phyloP scores from a whole-genome alignment of 2,888 invertebrate genomes.

The Heteropelma amictum region DNA sequence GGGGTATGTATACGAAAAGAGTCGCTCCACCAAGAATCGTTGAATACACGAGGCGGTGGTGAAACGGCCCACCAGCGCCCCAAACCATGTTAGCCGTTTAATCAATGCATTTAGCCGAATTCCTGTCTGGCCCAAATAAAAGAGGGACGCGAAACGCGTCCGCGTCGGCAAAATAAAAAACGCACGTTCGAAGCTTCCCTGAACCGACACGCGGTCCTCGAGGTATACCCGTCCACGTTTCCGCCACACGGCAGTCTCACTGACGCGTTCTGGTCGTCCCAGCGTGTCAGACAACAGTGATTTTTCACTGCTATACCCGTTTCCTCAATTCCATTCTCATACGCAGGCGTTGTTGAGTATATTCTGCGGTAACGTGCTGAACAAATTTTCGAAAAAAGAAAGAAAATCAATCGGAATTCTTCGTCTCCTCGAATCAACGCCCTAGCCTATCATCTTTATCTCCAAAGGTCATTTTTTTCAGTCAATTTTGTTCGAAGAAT shows the following conservation, averaged over 20 bases:
- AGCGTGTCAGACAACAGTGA: slow-evolving; percentile 15
- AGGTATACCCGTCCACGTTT: slow-evolving; percentile 6
- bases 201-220: slow-evolving; percentile 22
- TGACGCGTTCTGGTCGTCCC: not conserved
- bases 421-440: not conserved
- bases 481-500: not conserved
- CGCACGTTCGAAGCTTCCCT: slow-evolving; percentile 53
- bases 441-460: not conserved
- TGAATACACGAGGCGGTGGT: slow-evolving; percentile 64
- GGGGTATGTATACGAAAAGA: too few relatives aligned
- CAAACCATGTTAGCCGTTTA: slow-evolving; percentile 76
- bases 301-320: slow-evolving; percentile 10
- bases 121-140: slow-evolving; percentile 78
- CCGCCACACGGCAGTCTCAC: slow-evolving; percentile 3
- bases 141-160: slow-evolving; percentile 66
- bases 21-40: too few relatives aligned
- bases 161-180: slow-evolving; percentile 68
- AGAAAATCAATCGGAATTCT: not conserved
- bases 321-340: slow-evolving; percentile 31
- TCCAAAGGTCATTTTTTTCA: not conserved
- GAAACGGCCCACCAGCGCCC: slow-evolving; percentile 74
- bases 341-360: not conserved
- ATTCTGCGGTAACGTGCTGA: not conserved
- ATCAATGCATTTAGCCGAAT: slow-evolving; percentile 78
- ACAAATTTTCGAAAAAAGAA: not conserved